Evolutionary conservation across 2,113 vertebrate species (phyloP).

Genomic region (Nicator chloris): DNA sequence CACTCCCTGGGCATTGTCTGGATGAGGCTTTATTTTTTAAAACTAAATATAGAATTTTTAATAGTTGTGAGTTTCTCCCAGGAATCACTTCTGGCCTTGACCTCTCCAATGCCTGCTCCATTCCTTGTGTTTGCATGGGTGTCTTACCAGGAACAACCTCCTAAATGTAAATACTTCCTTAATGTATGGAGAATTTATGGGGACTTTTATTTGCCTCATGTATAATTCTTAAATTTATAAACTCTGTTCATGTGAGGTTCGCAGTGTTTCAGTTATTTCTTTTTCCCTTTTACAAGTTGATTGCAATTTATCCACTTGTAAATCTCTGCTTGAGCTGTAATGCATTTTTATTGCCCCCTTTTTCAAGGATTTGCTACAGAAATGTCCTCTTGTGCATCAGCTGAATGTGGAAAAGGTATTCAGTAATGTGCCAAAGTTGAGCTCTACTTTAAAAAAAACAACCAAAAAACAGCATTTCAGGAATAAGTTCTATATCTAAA

Average conservation of each 20-base stretch:
- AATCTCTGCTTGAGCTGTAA: background rate
- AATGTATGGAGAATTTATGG: background rate
- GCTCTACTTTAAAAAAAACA: accelerated
- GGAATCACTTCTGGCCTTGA: background rate
- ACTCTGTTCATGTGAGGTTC: background rate
- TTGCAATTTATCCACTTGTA: background rate
- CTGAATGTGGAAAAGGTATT: background rate
- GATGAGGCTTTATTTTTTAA: background rate
- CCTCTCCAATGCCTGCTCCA: background rate
- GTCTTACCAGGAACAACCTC: background rate
- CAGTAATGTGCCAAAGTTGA: background rate
- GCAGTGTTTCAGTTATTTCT: background rate
- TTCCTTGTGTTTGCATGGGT: background rate
- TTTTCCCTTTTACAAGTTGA: background rate
- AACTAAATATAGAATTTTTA: background rate
- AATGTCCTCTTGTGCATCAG: background rate
- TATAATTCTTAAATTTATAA: background rate
- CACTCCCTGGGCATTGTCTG: background rate
- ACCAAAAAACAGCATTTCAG: background rate
- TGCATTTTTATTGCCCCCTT: background rate
- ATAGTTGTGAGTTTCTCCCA: background rate
- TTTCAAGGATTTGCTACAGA: background rate
- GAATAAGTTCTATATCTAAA: background rate
- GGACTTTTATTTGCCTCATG: background rate
- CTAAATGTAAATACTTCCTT: background rate